Conservation (phyloP, 92 coral and sea anemone species). For the Paragorgia papillata region DNA sequence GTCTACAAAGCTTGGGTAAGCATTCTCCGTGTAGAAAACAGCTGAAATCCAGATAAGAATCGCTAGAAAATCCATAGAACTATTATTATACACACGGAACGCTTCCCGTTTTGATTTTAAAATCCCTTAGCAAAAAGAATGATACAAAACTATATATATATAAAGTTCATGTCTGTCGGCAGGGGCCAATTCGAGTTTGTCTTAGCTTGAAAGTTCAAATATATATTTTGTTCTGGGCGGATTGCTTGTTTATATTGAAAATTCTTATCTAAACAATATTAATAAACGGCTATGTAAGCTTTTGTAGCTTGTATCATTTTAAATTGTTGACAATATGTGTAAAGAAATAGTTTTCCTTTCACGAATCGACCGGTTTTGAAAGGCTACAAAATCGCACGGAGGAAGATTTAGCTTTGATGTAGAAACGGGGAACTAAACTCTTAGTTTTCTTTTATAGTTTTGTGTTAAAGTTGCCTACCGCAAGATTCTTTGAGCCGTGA, state of each 20-base stretch:
- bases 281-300: constrained; percentile 38
- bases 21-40: constrained; percentile 37
- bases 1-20: constrained; percentile 30
- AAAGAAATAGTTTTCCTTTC: neutral
- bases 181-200: constrained; percentile 14
- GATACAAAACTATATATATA: too few relatives aligned
- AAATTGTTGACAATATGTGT: constrained; percentile 14
- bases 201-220: constrained; percentile 21
- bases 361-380: neutral
- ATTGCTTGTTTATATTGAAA: constrained; percentile 43
- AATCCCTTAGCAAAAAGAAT: too few relatives aligned
- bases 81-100: neutral
- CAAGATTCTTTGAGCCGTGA: neutral
- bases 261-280: constrained; percentile 47
- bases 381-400: too few relatives aligned
- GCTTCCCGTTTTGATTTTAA: too few relatives aligned
- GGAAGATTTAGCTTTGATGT: too few relatives aligned
- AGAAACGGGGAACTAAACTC: too few relatives aligned
- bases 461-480: neutral
- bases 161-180: too few relatives aligned
- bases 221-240: neutral
- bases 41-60: constrained; percentile 42
- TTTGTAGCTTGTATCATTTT: constrained; percentile 37
- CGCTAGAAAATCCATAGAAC: constrained; percentile 14
- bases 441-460: too few relatives aligned